These are phyloP conservation scores for Sarcophilus harrisii DNA, from an alignment of 2,797 vertebrate genomes.

Conservation along the genomic window DNA sequence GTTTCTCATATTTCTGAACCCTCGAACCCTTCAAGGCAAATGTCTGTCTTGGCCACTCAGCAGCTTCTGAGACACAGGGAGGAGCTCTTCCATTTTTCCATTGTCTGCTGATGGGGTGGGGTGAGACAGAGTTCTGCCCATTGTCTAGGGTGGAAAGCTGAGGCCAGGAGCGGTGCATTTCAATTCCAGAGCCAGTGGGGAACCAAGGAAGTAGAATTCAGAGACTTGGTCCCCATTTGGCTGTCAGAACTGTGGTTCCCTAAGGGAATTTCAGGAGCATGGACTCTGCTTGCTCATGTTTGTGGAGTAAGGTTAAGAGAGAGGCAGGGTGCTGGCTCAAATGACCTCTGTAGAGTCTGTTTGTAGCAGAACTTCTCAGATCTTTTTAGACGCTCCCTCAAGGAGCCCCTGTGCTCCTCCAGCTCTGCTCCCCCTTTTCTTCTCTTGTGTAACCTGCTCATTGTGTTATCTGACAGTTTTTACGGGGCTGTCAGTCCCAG, in stretches of 20 bases:
- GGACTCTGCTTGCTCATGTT: background rate
- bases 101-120: conserved; percentile 5
- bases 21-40: background rate
- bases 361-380: conserved; percentile 15
- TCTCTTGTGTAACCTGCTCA: conserved; percentile 71
- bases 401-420: conserved; percentile 27
- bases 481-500: conserved; percentile 70
- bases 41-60: background rate
- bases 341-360: conserved; percentile 48
- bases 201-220: conserved; percentile 55
- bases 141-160: background rate
- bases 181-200: background rate
- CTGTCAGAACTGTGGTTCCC: background rate
- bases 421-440: conserved; percentile 37
- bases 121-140: background rate
- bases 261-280: background rate
- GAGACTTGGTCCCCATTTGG: conserved; percentile 42
- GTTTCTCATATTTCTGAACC: background rate
- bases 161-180: background rate
- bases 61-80: background rate
- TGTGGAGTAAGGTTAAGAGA: background rate
- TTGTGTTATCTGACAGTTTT: conserved; percentile 85
- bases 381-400: conserved; percentile 78
- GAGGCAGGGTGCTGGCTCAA: conserved; percentile 62
- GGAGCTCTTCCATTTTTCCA: conserved; percentile 53